Conservation (phyloP, 2,888 invertebrate species). For the Anagyrus pseudococci region DNA sequence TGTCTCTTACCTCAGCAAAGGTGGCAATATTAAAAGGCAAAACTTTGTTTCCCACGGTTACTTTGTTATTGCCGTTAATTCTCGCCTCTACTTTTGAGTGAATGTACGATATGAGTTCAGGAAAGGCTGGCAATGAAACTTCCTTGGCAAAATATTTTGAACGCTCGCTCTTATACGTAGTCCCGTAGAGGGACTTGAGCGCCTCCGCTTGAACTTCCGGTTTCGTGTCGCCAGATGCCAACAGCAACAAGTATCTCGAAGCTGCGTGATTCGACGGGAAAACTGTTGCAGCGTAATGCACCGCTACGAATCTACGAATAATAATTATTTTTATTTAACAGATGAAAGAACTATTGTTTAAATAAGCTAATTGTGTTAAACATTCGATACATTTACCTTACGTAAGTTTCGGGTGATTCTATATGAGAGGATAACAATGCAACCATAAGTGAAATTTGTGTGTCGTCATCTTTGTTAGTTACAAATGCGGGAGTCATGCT, state of each 20-base stretch:
- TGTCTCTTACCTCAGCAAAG: slow-evolving; percentile 72
- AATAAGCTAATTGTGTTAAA: slow-evolving; percentile 7
- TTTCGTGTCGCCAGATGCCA: slow-evolving; percentile 84
- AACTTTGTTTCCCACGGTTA: slow-evolving; percentile 71
- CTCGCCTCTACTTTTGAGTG: slow-evolving; percentile 60
- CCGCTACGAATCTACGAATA: slow-evolving; percentile 74
- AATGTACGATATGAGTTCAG: slow-evolving; percentile 75
- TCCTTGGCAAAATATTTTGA: slow-evolving; percentile 51
- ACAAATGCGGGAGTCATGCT: slow-evolving; percentile 55
- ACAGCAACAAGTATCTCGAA: slow-evolving; percentile 79
- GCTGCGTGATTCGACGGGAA: slow-evolving; percentile 84
- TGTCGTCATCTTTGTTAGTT: slow-evolving; percentile 53
- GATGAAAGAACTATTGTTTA: slow-evolving; percentile 2
- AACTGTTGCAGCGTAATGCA: slow-evolving; percentile 80
- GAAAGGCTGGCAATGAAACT: slow-evolving; percentile 74
- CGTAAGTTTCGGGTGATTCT: slow-evolving; percentile 74
- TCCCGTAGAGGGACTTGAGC: slow-evolving; percentile 76
- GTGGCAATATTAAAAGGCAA: slow-evolving; percentile 76
- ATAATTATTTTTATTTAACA: slow-evolving; percentile 3
- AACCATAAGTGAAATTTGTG: slow-evolving; percentile 65
- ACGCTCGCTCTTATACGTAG: slow-evolving; percentile 60
- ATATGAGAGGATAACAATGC: slow-evolving; percentile 78
- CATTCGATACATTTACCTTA: slow-evolving; percentile 45
- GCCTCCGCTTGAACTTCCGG: slow-evolving; percentile 80
- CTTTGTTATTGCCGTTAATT: slow-evolving; percentile 58